Evolutionary conservation across 2,888 invertebrate species (phyloP).

Genomic region (Tethea ocularis): DNA sequence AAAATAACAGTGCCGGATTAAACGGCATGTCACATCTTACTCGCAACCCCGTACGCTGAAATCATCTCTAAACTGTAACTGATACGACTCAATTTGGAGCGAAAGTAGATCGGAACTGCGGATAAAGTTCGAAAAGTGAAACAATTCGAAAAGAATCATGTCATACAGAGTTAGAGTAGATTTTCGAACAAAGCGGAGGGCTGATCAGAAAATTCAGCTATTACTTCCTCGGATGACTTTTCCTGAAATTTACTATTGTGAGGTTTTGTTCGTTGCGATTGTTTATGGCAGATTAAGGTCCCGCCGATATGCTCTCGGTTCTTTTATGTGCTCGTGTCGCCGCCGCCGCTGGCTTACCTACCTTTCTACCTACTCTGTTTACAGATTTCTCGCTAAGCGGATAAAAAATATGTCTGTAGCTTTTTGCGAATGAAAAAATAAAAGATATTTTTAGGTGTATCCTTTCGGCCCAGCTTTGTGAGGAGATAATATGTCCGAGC

Average conservation of each 20-base stretch:
- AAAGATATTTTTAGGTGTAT: conserved; percentile 41
- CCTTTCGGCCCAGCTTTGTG: conserved; percentile 24
- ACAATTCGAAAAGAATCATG: not conserved
- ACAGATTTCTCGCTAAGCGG: conserved; percentile 58
- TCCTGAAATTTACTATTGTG: conserved; percentile 64
- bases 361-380: conserved; percentile 55
- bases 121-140: not conserved
- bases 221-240: conserved; percentile 66
- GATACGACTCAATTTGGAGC: conserved; percentile 26
- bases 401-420: conserved; percentile 59
- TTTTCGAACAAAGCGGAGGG: conserved; percentile 16
- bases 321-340: conserved; percentile 50
- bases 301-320: conserved; percentile 54
- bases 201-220: conserved; percentile 60
- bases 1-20: conserved; percentile 72
- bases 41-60: conserved; percentile 19
- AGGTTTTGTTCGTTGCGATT: conserved; percentile 64
- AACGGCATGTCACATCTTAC: conserved; percentile 51
- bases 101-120: conserved; percentile 22
- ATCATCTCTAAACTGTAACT: conserved; percentile 20
- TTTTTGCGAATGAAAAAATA: conserved; percentile 53
- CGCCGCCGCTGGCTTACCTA: no score
- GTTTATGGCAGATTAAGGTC: conserved; percentile 70
- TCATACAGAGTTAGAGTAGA: conserved; percentile 14
- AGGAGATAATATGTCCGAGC: conserved; percentile 39